These are phyloP conservation scores for Chauna torquata DNA, from an alignment of 2,113 vertebrate species.

Conservation along the genomic window DNA sequence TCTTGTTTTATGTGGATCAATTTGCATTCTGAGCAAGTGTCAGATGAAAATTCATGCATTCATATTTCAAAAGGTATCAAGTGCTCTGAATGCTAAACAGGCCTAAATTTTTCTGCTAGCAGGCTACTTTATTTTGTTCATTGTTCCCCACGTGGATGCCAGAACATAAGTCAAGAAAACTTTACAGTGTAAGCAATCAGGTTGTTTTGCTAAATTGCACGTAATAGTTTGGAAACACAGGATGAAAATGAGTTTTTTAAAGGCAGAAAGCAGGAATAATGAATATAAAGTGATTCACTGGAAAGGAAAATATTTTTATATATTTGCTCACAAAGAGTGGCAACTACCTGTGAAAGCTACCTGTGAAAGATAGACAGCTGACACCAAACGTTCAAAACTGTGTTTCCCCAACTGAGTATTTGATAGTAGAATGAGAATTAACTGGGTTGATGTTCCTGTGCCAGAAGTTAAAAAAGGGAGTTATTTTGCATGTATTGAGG, in stretches of 20 bases:
- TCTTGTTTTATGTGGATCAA: background rate
- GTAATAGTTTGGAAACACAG: background rate
- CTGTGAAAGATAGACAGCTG: background rate
- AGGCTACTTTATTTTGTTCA: background rate
- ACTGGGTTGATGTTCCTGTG: background rate
- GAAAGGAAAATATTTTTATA: background rate
- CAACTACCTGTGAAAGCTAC: background rate
- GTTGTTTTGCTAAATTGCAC: constrained; percentile 16
- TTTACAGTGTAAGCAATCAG: background rate
- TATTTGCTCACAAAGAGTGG: background rate
- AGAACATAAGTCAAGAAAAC: constrained; percentile 26
- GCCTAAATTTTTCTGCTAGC: background rate
- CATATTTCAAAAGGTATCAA: background rate
- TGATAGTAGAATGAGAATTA: background rate
- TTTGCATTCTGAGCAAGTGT: background rate
- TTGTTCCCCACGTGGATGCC: constrained; percentile 19
- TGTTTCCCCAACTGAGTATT: background rate
- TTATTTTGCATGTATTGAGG: background rate
- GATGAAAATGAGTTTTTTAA: background rate
- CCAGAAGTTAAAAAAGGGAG: background rate
- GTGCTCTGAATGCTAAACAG: background rate
- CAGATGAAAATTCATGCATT: background rate
- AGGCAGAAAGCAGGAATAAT: background rate
- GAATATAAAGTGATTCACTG: background rate
- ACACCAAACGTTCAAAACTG: background rate